Evolutionary conservation across 2,113 vertebrate genomes (phyloP).

Genomic region (Pituophis catenifer): DNA sequence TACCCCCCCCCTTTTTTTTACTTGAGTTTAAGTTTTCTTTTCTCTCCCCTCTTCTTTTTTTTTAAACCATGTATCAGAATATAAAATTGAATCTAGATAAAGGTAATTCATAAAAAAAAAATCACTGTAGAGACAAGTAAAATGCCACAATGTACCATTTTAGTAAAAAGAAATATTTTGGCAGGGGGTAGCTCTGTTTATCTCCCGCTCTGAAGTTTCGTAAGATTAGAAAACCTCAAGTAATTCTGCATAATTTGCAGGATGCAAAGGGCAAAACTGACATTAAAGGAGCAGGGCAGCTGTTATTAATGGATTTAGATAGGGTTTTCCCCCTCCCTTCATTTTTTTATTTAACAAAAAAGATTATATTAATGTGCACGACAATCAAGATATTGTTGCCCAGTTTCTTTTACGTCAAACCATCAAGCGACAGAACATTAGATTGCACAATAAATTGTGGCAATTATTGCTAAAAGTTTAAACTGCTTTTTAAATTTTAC

Average conservation of each 20-base stretch:
- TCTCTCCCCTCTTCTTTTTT: background rate
- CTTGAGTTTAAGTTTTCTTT: background rate
- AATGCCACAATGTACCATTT: conserved; percentile 40
- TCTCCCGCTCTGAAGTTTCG: conserved; percentile 24
- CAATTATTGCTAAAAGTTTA: conserved; percentile 44
- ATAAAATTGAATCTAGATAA: conserved; percentile 20
- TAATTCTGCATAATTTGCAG: conserved; percentile 29
- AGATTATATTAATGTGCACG: conserved; percentile 33
- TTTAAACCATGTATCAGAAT: background rate
- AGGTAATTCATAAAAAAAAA: conserved; percentile 1
- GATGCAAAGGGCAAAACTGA: conserved; percentile 46
- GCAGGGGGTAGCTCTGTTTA: conserved; percentile 13
- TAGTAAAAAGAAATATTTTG: conserved; percentile 42
- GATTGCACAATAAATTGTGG: background rate
- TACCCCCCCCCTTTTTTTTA: background rate
- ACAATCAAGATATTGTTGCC: conserved; percentile 32
- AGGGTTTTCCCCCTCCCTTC: background rate
- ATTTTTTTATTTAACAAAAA: conserved; percentile 22
- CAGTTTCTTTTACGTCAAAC: background rate
- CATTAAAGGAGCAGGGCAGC: conserved; percentile 40
- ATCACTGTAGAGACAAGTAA: conserved; percentile 28
- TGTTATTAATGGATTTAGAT: conserved; percentile 42
- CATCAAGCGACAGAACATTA: background rate
- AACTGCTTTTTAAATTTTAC: background rate
- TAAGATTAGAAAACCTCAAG: conserved; percentile 23